Base-by-base conservation (phyloP, 2,888 invertebrate genomes). In the Prosapia bicincta region DNA sequence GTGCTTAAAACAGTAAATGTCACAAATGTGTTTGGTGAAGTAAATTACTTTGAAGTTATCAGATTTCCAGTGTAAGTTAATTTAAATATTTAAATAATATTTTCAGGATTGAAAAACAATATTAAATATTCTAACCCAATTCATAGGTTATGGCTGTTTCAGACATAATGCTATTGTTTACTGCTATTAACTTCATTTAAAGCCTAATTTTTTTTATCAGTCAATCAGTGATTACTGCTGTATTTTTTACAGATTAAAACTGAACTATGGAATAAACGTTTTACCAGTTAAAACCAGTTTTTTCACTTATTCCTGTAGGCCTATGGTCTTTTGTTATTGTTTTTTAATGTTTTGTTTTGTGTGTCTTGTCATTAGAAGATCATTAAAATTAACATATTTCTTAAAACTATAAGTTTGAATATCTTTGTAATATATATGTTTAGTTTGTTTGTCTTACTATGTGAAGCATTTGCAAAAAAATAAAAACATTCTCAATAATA, bases 1-100 rank as follows among this genome's bases (percentile, higher is more conserved):
- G 54, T n/a, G n/a, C 20, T 20, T 54, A 20, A 54, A 54, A 54
- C 54, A 54, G 54, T 54, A 54, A 54, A 54, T 54, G 54, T 54
- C 54, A 54, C 54, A 54, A 54, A 54, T 54, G 54, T 54, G 54
- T 54, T 54, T 54, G 54, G 54, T 54, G 54, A 54, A 54, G 54
- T 54, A 54, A 54, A 54, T 54, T 54, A 54, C 20, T 20, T 54
- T 38, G 5, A 54, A 54, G 54, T 54, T 54, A 54, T 54, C 54
- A 54, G 20, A 54, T 54, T 54, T 54, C 20, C n/a, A 54, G 20
- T 10, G 54, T 54, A 54, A 54, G 54, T 54, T 20, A 54, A 54
- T 20, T 1, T 3, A 20, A 54, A n/a, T 20, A 54, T 54, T n/a
- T 54, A 54, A 54, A 54, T 20, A 5, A n/a, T 54, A 54, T 10